A percentile compares a stretch with the other conserved stretches of the same genome.
phyloP scores from a whole-genome alignment of 2,797 vertebrate species.

The Distichodus sexfasciatus region DNA sequence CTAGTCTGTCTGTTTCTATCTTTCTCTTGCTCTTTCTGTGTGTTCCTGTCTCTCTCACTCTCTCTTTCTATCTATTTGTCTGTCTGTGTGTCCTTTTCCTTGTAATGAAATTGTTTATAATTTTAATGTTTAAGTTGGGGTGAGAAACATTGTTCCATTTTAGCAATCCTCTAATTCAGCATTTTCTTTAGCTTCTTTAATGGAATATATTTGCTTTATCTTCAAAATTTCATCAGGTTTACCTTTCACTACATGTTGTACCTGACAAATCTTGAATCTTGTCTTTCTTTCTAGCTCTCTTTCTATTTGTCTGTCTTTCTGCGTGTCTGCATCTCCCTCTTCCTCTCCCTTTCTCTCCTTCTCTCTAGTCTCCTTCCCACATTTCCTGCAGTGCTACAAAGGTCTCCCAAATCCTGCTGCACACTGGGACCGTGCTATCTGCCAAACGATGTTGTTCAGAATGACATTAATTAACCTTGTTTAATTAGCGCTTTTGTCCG shows the following conservation, averaged over 20 bases:
- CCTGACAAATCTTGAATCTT: neutral
- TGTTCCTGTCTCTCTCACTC: neutral
- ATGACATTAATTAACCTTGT: slow-evolving; percentile 41
- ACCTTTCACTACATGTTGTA: no score
- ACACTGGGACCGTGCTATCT: slow-evolving; percentile 35
- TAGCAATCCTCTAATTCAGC: neutral
- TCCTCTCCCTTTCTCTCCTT: neutral
- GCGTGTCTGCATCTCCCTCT: neutral
- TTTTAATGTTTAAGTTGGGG: no score
- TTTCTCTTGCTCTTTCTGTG: neutral
- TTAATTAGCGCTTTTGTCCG: slow-evolving; percentile 27
- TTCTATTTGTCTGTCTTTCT: neutral
- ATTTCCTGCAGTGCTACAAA: neutral
- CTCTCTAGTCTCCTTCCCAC: neutral
- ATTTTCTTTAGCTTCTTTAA: no score
- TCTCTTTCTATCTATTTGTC: neutral
- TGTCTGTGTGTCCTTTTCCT: neutral
- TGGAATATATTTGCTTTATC: no score
- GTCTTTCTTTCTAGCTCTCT: neutral
- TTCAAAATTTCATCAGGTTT: no score
- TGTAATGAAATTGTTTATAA: no score
- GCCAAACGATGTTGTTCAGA: slow-evolving; percentile 13
- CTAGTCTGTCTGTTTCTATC: neutral
- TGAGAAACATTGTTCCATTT: no score
- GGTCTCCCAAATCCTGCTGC: slow-evolving; percentile 19